Percentiles rank a stretch among this genome's conserved stretches.
Conservation (phyloP, 2,888 invertebrate genomes). For the Glaucopsyche alexis region DNA sequence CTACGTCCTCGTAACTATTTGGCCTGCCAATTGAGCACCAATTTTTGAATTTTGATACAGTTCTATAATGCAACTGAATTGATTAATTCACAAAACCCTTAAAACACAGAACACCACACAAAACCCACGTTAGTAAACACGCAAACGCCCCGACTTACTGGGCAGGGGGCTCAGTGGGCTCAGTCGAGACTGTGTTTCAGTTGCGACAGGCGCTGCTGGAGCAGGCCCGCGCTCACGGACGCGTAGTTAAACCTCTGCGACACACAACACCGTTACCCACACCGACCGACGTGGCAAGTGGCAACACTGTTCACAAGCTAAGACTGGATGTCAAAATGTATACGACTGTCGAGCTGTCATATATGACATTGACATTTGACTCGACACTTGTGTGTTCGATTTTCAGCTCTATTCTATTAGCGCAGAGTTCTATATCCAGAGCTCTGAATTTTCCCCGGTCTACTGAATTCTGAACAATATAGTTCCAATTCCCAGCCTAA, state of each 20-base stretch:
- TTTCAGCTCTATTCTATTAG: too few species aligned
- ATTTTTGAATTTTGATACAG: neutral
- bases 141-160: constrained; percentile 69
- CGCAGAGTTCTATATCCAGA: too few species aligned
- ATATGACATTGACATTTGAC: too few species aligned
- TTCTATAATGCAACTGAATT: neutral
- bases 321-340: too few species aligned
- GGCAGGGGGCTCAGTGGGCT: constrained; percentile 41
- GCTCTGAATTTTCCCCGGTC: too few species aligned
- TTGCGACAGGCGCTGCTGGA: constrained; percentile 76
- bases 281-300: constrained; percentile 44
- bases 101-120: constrained; percentile 19
- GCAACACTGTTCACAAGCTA: constrained; percentile 50
- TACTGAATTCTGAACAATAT: too few species aligned
- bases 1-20: neutral
- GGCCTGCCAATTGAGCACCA: neutral
- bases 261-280: constrained; percentile 59
- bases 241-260: constrained; percentile 80
- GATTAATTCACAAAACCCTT: constrained; percentile 16
- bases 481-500: too few species aligned
- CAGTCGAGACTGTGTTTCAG: constrained; percentile 58
- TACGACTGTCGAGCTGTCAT: too few species aligned
- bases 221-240: constrained; percentile 74
- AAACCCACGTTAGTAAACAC: constrained; percentile 57
- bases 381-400: too few species aligned